A percentile compares a stretch with the other conserved stretches of the same genome.
Evolutionary conservation across 1,140 invertebrate genomes (phyloP).

Genomic region (Ips nitidus): DNA sequence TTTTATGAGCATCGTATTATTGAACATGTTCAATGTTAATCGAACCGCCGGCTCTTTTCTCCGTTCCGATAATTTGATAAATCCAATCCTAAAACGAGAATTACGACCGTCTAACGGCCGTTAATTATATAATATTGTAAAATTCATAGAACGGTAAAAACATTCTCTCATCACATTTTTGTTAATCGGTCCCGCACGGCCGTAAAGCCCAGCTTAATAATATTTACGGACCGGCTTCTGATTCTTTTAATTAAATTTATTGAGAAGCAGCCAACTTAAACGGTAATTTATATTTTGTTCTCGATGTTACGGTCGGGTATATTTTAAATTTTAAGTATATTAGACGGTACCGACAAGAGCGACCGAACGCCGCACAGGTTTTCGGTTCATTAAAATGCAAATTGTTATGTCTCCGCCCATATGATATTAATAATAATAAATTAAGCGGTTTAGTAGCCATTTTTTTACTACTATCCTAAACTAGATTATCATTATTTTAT

Average conservation of each 20-base stretch:
- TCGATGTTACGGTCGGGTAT: constrained; percentile 2
- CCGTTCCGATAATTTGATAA: too few relatives aligned
- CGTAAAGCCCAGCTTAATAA: constrained; percentile 7
- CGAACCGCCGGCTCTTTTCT: too few relatives aligned
- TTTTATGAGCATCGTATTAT: too few relatives aligned
- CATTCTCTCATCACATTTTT: constrained; percentile 15
- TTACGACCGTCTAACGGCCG: constrained; percentile 9
- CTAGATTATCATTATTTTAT: not conserved
- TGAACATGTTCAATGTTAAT: too few relatives aligned
- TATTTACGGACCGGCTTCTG: constrained; percentile 19
- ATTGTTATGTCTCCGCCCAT: not conserved
- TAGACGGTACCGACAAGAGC: not conserved
- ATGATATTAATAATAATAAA: constrained; percentile 2
- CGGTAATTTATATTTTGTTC: constrained; percentile 16
- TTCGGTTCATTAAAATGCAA: constrained; percentile 7
- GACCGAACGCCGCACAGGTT: not conserved
- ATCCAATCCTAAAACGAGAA: not conserved
- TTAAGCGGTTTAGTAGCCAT: not conserved
- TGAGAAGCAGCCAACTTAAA: constrained; percentile 10
- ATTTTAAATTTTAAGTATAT: constrained; percentile 21
- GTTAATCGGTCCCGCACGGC: not conserved
- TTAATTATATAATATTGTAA: constrained; percentile 9
- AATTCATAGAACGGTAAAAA: constrained; percentile 21
- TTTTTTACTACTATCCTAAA: not conserved
- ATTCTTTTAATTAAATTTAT: constrained; percentile 22